A percentile compares a stretch with the other conserved stretches of the same genome.
Evolutionary conservation across 2,113 vertebrate genomes (phyloP).

Genomic region (Tretioscincus oriximinensis): DNA sequence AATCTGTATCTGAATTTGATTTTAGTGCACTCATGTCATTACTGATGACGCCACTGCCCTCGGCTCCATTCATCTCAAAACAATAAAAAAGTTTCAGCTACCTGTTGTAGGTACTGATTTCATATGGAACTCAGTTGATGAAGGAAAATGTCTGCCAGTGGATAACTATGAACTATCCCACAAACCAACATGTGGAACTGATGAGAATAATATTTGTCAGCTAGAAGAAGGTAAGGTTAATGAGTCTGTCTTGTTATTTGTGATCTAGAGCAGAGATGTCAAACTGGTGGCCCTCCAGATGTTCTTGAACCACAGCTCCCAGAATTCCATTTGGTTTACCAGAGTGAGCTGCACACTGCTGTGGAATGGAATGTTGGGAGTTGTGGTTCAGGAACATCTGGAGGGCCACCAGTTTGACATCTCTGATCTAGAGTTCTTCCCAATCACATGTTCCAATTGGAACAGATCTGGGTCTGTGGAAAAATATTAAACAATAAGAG

Average conservation of each 20-base stretch:
- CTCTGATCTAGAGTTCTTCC: background rate
- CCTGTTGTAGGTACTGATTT: conserved; percentile 76
- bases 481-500: background rate
- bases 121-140: conserved; percentile 74
- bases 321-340: no score
- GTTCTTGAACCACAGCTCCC: no score
- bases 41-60: conserved; percentile 66
- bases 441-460: background rate
- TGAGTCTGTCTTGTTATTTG: no score
- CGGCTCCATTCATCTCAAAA: conserved; percentile 70
- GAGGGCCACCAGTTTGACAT: no score
- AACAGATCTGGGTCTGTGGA: background rate
- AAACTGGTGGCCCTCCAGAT: no score
- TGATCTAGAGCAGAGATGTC: accelerated
- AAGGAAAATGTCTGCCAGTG: conserved; percentile 64
- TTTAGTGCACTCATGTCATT: conserved; percentile 82
- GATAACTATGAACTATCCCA: conserved; percentile 18
- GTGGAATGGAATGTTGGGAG: no score
- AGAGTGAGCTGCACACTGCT: no score
- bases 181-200: background rate
- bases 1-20: conserved; percentile 24
- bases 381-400: no score
- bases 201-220: conserved; percentile 34
- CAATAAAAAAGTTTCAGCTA: conserved; percentile 68
- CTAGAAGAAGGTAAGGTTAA: background rate